These are phyloP conservation scores for Esox niger DNA, from an alignment of 2,113 vertebrate genomes.

Conservation along the genomic window DNA sequence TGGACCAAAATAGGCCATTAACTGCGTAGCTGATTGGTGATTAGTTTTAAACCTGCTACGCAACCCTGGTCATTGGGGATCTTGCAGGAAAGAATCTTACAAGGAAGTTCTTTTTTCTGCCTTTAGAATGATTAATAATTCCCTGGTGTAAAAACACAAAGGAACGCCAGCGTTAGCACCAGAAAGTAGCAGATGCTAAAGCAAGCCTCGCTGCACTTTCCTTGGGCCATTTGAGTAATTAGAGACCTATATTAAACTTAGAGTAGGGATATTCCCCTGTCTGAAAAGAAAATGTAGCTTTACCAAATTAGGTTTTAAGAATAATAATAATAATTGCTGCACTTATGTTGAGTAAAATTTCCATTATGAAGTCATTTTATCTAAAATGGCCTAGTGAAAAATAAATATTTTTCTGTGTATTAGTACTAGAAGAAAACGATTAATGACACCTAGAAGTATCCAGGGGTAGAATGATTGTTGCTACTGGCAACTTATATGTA, in stretches of 20 bases:
- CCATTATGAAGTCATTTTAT: slow-evolving; percentile 1
- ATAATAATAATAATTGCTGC: neutral
- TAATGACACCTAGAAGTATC: neutral
- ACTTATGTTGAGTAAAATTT: neutral
- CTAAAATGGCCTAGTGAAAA: neutral
- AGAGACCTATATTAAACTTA: slow-evolving; percentile 22
- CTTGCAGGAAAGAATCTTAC: neutral
- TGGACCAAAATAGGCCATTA: too few species aligned
- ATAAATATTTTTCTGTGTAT: too few species aligned
- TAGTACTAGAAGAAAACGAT: neutral
- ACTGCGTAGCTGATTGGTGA: too few species aligned
- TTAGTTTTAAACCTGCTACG: too few species aligned
- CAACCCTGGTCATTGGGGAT: too few species aligned
- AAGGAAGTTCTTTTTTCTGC: neutral
- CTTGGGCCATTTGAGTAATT: slow-evolving; percentile 61
- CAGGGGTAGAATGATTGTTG: slow-evolving; percentile 5
- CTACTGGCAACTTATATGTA: slow-evolving; percentile 30
- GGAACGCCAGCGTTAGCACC: slow-evolving; percentile 48
- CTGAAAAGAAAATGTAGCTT: neutral
- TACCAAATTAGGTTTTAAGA: neutral
- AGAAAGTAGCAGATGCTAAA: slow-evolving; percentile 58
- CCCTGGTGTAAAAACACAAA: slow-evolving; percentile 32
- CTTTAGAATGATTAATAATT: slow-evolving; percentile 40
- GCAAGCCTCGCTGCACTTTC: slow-evolving; percentile 49
- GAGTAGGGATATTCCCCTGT: neutral